Percentiles rank a stretch among this genome's conserved stretches.
Evolutionary conservation across 2,113 vertebrate species (phyloP).

Genomic region (Vidua chalybeata): DNA sequence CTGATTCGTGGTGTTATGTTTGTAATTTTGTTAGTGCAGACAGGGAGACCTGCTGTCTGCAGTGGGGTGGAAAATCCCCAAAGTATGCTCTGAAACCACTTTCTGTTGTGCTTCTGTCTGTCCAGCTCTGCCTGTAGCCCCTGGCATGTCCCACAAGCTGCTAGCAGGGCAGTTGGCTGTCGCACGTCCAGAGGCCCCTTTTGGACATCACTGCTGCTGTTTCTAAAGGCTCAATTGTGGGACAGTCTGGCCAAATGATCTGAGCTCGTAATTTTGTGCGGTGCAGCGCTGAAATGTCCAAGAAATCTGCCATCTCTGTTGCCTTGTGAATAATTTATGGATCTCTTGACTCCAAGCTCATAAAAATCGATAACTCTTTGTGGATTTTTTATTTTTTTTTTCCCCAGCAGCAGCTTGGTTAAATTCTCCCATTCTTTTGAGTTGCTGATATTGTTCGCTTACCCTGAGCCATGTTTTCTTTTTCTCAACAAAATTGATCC

Average conservation of each 20-base stretch:
- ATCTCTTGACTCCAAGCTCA: slow-evolving; percentile 26
- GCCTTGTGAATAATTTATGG: slow-evolving; percentile 40
- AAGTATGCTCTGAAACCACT: not conserved
- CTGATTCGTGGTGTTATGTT: not conserved
- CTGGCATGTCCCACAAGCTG: not conserved
- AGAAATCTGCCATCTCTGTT: slow-evolving; percentile 32
- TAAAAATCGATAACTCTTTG: slow-evolving; percentile 34
- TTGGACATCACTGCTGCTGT: not conserved
- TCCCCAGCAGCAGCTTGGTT: slow-evolving; percentile 9
- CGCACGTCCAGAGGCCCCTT: accelerated
- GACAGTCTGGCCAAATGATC: not conserved
- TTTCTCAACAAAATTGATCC: not conserved
- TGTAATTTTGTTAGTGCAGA: not conserved
- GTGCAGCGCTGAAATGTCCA: not conserved
- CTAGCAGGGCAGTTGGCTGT: not conserved
- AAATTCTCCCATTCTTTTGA: slow-evolving; percentile 30
- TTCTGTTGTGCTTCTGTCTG: not conserved
- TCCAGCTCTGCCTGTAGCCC: not conserved
- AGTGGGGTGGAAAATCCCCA: not conserved
- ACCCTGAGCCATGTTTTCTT: not conserved
- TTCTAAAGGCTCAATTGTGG: not conserved
- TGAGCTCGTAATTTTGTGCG: not conserved
- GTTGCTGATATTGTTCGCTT: not conserved
- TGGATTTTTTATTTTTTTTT: not conserved
- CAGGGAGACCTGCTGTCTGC: not conserved